These are phyloP conservation scores for Melierax canorus DNA, from an alignment of 2,113 vertebrate species.

Conservation along the genomic window DNA sequence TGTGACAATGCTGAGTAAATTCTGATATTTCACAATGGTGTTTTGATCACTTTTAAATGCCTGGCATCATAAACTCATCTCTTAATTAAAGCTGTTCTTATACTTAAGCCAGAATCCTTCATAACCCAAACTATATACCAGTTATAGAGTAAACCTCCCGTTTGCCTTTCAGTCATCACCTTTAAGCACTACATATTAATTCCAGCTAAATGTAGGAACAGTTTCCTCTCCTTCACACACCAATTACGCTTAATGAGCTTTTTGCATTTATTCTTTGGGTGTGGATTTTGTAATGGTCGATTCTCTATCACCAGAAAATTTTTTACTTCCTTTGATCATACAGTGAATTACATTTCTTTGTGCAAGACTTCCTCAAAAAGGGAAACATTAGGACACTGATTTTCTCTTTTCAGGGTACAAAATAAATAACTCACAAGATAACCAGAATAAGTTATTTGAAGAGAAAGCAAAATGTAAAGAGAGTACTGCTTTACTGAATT, in stretches of 20 bases:
- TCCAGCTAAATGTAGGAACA: not conserved
- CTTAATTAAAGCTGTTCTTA: not conserved
- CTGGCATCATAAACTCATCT: not conserved
- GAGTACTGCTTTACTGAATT: not conserved
- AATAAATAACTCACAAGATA: not conserved
- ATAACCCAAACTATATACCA: not conserved
- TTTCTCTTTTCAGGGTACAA: not conserved
- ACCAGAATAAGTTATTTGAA: not conserved
- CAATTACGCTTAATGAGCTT: not conserved
- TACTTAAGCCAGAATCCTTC: not conserved
- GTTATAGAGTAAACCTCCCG: not conserved
- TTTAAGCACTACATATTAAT: not conserved
- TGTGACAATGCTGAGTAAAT: not conserved
- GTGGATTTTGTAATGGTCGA: not conserved
- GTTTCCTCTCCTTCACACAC: not conserved
- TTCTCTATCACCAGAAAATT: not conserved
- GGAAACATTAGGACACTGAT: not conserved
- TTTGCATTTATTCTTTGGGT: not conserved
- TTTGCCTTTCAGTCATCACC: not conserved
- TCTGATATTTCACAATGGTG: not conserved
- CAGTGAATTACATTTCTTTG: not conserved
- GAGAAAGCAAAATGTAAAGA: not conserved
- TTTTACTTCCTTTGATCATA: not conserved
- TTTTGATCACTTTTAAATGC: not conserved
- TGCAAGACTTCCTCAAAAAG: not conserved